Evolutionary conservation across 1,140 invertebrate genomes (phyloP), one percentile per base, ranked within the genome.

Genomic region (Hylaeus volcanicus): DNA sequence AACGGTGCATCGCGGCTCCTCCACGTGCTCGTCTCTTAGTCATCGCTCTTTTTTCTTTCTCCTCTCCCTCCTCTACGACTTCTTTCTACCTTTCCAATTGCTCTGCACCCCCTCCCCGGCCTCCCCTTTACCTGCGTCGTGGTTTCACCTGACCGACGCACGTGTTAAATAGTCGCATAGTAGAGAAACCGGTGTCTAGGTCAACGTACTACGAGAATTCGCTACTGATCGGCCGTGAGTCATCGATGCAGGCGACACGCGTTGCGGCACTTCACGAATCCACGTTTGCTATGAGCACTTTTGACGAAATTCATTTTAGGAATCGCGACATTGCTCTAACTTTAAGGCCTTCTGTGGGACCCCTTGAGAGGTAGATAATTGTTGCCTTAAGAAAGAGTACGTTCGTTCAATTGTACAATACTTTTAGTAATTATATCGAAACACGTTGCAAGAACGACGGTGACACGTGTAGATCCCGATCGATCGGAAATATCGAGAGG

Each of bases 1-100:
- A 82, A 86, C 74, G 64, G 66, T 86, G 68, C 71, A 86, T 72
- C 81, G 80, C 51, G 61, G 68, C 74, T 68, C 48, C 56, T 82
- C 63, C 84, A 85, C 68, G 69, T 81, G 64, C 79, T 37, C 60
- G 74, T 82, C 72, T 86, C 83, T 86, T 86, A 85, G 84, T 86
- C 84, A 85, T 78, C 83, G 51, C 15, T 55, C 26, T 63, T 58
- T 43, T 63, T 26, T 55, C 43, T 72, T n/a, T n/a, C 14, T 63
- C 65, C 15, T 41, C 5, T 12, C 9, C 26, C 48, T 48, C 51
- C 3, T 37, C 14, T 15, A 55, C 39, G 15, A 15, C 15, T 48
- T 56, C 8, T 41, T 61, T n/a, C 11, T n/a, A 11, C n/a, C 37
- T 51, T 11, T 51, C 51, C 51, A 51, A 51, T 51, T 51, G 51